Percentiles rank a stretch among this genome's conserved stretches.
These are phyloP conservation scores for Sebastolobus alascanus DNA, from an alignment of 2,797 vertebrate genomes.

Conservation along the genomic window DNA sequence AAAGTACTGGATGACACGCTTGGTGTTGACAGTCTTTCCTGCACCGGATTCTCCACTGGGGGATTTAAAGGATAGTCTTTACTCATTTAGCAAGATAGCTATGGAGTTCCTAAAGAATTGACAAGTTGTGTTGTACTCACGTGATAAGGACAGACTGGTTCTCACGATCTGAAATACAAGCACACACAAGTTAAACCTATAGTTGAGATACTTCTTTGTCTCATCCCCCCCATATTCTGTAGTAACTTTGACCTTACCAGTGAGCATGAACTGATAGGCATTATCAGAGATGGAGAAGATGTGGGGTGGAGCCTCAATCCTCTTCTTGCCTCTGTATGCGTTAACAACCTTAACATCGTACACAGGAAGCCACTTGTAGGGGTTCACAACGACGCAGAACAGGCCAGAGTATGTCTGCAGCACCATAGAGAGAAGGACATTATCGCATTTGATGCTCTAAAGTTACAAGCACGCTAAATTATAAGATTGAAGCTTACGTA, in stretches of 20 bases:
- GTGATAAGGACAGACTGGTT: slow-evolving; percentile 90
- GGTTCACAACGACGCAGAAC: slow-evolving; percentile 91
- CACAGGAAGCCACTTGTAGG: slow-evolving; percentile 92
- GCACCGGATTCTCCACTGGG: slow-evolving; percentile 73
- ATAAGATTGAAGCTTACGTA: slow-evolving; percentile 79
- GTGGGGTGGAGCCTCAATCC: slow-evolving; percentile 79
- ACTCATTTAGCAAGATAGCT: background rate
- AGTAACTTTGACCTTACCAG: slow-evolving; percentile 46
- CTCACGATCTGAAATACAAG: slow-evolving; percentile 81
- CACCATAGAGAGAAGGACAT: background rate
- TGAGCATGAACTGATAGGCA: slow-evolving; percentile 89
- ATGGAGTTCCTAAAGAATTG: background rate
- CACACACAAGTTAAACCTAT: slow-evolving; percentile 2
- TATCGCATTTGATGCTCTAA: background rate
- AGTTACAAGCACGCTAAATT: background rate
- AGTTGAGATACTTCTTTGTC: background rate
- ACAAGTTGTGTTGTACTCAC: slow-evolving; percentile 68
- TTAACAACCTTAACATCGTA: slow-evolving; percentile 57
- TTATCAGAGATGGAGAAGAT: slow-evolving; percentile 91
- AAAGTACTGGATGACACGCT: slow-evolving; percentile 81
- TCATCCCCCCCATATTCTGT: background rate
- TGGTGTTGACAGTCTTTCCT: slow-evolving; percentile 80
- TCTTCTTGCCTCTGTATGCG: slow-evolving; percentile 78
- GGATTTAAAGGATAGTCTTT: background rate
- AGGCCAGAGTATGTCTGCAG: slow-evolving; percentile 89